Base-by-base conservation (phyloP, 1,140 invertebrate species). In the Drosophila sturtevanti region DNA sequence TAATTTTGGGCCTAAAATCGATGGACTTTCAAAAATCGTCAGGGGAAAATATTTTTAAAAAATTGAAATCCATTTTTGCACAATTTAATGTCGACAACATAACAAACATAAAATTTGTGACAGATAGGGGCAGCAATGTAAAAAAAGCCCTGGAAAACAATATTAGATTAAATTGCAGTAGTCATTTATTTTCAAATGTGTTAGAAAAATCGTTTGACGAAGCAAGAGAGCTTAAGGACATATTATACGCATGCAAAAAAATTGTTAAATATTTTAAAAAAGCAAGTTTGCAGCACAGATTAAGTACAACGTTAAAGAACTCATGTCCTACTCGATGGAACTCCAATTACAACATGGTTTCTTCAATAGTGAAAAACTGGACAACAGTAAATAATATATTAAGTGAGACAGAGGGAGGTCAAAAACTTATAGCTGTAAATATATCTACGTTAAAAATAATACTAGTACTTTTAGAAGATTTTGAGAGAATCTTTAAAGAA, bases 1-100 rank as follows among this genome's bases (percentile, higher is more conserved):
- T 73, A 22, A 35, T 72, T 51, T 63, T 72, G 22, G 65, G 65
- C n/a, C 14, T 68, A 9, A 73, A 73, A 64, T 73, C 22, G 22
- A 24, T 24, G 22, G 22, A 24, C 22, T 24, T 24, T 24, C 0
- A 24, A 24, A 24, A 24, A 24, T 24, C 22, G 22, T 3, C 22
- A 24, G 22, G 22, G 22, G 22, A 24, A 24, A 24, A 24, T 24
- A 14, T 73, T 68, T 22, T 38, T 63, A 41, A 55, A 24, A 24
- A 24, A 24, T 24, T 24, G 22, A 24, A 24, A 38, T 38, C 37
- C n/a, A 38, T 38, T n/a, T 38, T 38, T 14, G 14, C 37, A 38
- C 37, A 38, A 38, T 41, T 41, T 41, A 41, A 41, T 37, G 4
- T 37, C 35, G 35, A 37, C 11, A 12, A n/a, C 35, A n/a, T 41